Evolutionary conservation across 1,140 invertebrate genomes (phyloP).

Genomic region (Oedothorax gibbosus): DNA sequence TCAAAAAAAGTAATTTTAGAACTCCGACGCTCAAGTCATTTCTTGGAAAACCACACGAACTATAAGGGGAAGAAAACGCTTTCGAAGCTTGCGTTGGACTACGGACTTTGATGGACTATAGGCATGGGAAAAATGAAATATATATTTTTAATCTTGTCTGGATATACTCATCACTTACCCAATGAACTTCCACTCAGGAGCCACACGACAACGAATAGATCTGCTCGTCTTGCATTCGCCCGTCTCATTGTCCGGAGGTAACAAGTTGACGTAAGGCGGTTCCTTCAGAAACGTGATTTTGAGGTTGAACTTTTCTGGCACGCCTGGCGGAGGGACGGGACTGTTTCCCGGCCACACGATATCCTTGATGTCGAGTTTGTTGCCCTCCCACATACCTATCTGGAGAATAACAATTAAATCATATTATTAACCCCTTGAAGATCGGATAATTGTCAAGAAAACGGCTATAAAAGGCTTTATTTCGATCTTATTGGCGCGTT

Average conservation of each 20-base stretch:
- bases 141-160: no score
- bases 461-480: neutral
- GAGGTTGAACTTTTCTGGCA: constrained; percentile 96
- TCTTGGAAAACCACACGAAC: no score
- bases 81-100: no score
- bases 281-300: constrained; percentile 96
- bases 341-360: constrained; percentile 98
- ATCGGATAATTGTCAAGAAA: no score
- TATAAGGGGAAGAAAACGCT: no score
- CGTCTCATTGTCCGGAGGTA: constrained; percentile 81
- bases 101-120: no score
- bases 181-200: constrained; percentile 45
- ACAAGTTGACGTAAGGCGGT: constrained; percentile 93
- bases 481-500: neutral
- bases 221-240: constrained; percentile 86
- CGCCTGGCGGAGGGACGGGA: constrained; percentile 94
- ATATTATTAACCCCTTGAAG: neutral
- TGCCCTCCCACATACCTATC: constrained; percentile 90
- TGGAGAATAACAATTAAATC: constrained; percentile 66
- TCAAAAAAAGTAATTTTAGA: no score
- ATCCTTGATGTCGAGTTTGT: constrained; percentile 93
- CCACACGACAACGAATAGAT: constrained; percentile 82
- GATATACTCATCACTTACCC: constrained; percentile 21
- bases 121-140: no score
- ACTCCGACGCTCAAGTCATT: no score